Evolutionary conservation across 2,888 invertebrate genomes (phyloP).

Genomic region (Brachypalpus laphriformis): DNA sequence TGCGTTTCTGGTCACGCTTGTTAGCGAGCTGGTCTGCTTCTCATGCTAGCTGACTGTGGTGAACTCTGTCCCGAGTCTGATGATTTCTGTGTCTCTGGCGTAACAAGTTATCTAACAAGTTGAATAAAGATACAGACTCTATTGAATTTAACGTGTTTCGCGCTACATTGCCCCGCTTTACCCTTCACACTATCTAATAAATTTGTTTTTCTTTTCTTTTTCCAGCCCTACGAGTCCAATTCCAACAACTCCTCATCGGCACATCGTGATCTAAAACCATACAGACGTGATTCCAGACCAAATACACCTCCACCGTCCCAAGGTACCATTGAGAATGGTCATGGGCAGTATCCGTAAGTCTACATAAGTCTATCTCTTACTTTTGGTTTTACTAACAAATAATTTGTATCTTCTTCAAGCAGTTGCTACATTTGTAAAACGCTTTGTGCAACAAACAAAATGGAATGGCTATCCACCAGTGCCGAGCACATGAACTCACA

Average conservation of each 20-base stretch:
- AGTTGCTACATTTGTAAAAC: slow-evolving; percentile 93
- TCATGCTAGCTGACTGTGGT: too few relatives aligned
- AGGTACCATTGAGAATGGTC: slow-evolving; percentile 81
- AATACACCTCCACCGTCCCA: slow-evolving; percentile 82
- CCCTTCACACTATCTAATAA: not conserved
- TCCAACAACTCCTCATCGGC: slow-evolving; percentile 79
- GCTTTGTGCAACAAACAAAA: slow-evolving; percentile 89
- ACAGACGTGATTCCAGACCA: slow-evolving; percentile 83
- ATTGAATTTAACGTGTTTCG: too few relatives aligned
- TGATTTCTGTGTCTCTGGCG: too few relatives aligned
- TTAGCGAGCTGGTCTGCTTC: too few relatives aligned
- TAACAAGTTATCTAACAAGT: too few relatives aligned
- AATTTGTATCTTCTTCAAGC: slow-evolving; percentile 50
- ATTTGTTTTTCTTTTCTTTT: slow-evolving; percentile 79
- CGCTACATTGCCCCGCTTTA: too few relatives aligned
- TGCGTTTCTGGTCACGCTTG: too few relatives aligned
- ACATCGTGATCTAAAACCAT: slow-evolving; percentile 83
- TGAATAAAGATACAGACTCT: too few relatives aligned
- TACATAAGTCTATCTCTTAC: not conserved
- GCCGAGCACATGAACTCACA: slow-evolving; percentile 96
- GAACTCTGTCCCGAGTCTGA: too few relatives aligned
- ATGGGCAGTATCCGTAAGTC: slow-evolving; percentile 82
- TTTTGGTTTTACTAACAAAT: not conserved
- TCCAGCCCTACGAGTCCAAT: slow-evolving; percentile 86
- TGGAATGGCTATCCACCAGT: slow-evolving; percentile 94